Conservation (phyloP, 2,888 invertebrate genomes). For the Amphipyra tragopoginis region DNA sequence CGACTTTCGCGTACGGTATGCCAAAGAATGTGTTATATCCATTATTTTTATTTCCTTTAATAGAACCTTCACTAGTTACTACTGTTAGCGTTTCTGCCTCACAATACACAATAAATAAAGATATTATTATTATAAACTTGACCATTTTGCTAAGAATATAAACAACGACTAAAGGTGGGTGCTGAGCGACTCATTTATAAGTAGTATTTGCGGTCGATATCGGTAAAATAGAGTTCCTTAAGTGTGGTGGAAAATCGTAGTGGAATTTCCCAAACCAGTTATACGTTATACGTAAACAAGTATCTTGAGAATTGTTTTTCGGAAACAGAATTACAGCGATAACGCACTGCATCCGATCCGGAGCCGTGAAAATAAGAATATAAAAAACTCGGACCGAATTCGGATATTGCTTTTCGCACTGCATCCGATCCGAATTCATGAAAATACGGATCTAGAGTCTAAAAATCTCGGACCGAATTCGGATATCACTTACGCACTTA, state of each 20-base stretch:
- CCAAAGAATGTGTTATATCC: slow-evolving; percentile 75
- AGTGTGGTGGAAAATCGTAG: not conserved
- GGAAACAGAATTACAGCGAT: too few species aligned
- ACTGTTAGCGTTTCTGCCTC: slow-evolving; percentile 45
- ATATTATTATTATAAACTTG: slow-evolving; percentile 14
- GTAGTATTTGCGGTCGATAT: slow-evolving; percentile 3
- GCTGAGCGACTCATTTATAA: slow-evolving; percentile 7
- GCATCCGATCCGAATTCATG: too few species aligned
- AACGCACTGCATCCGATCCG: too few species aligned
- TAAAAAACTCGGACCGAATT: too few species aligned
- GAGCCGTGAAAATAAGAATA: too few species aligned
- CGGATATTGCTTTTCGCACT: too few species aligned
- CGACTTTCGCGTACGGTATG: slow-evolving; percentile 76
- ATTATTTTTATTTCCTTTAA: slow-evolving; percentile 66
- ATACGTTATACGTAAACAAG: too few species aligned
- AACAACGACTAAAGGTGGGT: slow-evolving; percentile 13
- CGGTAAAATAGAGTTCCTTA: slow-evolving; percentile 28
- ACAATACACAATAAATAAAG: slow-evolving; percentile 13
- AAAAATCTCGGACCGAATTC: too few species aligned
- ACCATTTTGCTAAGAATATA: slow-evolving; percentile 19
- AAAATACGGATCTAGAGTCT: too few species aligned
- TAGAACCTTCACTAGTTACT: slow-evolving; percentile 63
- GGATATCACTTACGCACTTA: too few species aligned
- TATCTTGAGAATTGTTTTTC: too few species aligned
- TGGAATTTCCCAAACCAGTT: slow-evolving; percentile 20